Percentiles rank a stretch among this genome's conserved stretches.
phyloP scores from a whole-genome alignment of 2,797 vertebrate species.

The Denticeps clupeoides region DNA sequence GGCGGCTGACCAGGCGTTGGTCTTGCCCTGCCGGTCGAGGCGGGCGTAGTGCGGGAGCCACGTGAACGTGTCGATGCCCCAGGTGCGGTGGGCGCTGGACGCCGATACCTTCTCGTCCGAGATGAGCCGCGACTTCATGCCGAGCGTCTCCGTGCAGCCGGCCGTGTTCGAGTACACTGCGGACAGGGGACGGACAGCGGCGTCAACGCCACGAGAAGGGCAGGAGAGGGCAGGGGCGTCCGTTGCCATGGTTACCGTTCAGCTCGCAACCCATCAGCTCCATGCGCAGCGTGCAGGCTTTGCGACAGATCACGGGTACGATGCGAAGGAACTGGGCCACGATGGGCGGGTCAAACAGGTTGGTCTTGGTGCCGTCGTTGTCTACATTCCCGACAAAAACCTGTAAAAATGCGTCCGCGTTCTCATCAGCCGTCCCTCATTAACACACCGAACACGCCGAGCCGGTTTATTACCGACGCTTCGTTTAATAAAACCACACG shows the following conservation, averaged over 20 bases:
- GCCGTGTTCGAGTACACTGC: slow-evolving; percentile 73
- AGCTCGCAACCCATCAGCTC: slow-evolving; percentile 92
- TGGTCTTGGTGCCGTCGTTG: slow-evolving; percentile 68
- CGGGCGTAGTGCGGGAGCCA: slow-evolving; percentile 83
- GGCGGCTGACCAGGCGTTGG: slow-evolving; percentile 84
- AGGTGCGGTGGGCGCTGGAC: slow-evolving; percentile 78
- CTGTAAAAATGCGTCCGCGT: slow-evolving; percentile 40
- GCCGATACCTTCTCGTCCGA: slow-evolving; percentile 75
- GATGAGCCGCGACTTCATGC: slow-evolving; percentile 78
- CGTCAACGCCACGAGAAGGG: slow-evolving; percentile 38
- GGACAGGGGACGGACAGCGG: too few species aligned
- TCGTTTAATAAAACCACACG: too few species aligned
- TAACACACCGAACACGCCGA: too few species aligned
- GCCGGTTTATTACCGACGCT: too few species aligned
- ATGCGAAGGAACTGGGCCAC: slow-evolving; percentile 76
- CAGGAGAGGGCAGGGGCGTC: slow-evolving; percentile 25
- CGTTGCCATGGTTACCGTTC: slow-evolving; percentile 69
- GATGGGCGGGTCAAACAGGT: slow-evolving; percentile 73
- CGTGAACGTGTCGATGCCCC: slow-evolving; percentile 78
- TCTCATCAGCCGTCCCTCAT: too few species aligned
- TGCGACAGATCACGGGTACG: slow-evolving; percentile 69
- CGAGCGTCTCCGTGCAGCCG: slow-evolving; percentile 84
- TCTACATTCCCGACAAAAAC: slow-evolving; percentile 76
- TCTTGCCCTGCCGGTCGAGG: slow-evolving; percentile 82
- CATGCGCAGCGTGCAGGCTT: slow-evolving; percentile 82